phyloP scores from a whole-genome alignment of 2,888 invertebrate species.

The Sussaba pulchella region DNA sequence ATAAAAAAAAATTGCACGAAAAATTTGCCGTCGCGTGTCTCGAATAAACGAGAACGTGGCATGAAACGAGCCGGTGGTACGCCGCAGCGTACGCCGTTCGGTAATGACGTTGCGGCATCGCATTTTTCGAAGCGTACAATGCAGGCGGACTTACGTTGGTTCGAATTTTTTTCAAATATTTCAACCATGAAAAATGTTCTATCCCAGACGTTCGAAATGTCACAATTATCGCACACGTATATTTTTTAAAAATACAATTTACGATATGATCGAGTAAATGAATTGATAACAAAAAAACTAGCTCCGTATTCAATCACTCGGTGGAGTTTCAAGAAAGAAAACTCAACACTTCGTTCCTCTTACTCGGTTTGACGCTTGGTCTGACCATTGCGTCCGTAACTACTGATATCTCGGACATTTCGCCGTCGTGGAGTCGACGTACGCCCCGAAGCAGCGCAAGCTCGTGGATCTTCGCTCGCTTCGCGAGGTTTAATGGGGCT shows the following conservation, averaged over 20 bases:
- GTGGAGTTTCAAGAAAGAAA: background rate
- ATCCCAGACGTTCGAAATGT: too few species aligned
- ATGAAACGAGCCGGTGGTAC: constrained; percentile 15
- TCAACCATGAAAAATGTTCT: too few species aligned
- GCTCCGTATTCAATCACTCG: too few species aligned
- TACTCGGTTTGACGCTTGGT: constrained; percentile 30
- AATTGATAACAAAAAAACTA: too few species aligned
- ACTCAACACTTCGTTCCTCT: constrained; percentile 46
- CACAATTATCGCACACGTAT: too few species aligned
- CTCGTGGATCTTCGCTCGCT: background rate
- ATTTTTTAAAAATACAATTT: too few species aligned
- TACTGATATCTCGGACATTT: constrained; percentile 40
- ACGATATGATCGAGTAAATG: too few species aligned
- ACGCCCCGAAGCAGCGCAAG: constrained; percentile 5
- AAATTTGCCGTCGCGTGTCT: too few species aligned
- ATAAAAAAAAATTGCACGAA: background rate
- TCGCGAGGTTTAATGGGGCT: constrained; percentile 25
- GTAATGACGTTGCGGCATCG: constrained; percentile 53
- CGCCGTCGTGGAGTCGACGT: constrained; percentile 1
- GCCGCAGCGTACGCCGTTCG: background rate
- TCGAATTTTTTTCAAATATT: too few species aligned
- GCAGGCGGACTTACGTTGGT: background rate
- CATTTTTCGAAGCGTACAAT: constrained; percentile 36
- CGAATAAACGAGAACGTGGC: background rate
- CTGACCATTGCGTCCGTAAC: constrained; percentile 56